Evolutionary conservation across 2,797 vertebrate species (phyloP), one percentile per base, ranked within the genome.

Genomic region (Octomys mimax): DNA sequence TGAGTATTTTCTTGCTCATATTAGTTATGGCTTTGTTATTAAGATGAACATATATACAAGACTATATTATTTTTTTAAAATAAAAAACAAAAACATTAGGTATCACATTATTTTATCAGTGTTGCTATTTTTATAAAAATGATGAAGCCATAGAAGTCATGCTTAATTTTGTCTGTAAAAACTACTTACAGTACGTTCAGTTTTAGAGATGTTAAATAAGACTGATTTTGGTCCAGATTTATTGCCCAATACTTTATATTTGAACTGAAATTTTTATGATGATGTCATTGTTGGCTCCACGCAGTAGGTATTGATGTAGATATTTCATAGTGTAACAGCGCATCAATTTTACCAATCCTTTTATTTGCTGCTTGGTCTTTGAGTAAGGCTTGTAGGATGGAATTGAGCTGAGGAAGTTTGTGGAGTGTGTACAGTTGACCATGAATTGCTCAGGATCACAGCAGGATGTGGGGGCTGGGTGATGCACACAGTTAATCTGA

Each of bases 21-120:
- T 26, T 93, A 71, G n/a, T 92, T 90, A 84, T 90, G 16, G 19
- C 64, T 96, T 96, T 85, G 64, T 93, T 59, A 42, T 89, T 81
- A 71, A 61, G 84, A 36, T 36, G 16, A 92, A 31, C 6, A 4
- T 66, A 0, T 89, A 83, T 84, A 70, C 11, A 61, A 81, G 71
- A 6, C 22, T 80, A 21, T 79, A 39, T 71, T 52, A 52, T 54
- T 54, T 54, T 54, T 54, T 54, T 13, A 54, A 54, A 54, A 16
- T 3, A 54, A 13, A 54, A 54, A 54, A 54, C 12, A 54, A 54
- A 54, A 54, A 54, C 52, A 54, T 54, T 87, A 82, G 88, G 85
- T 91, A 21, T 26, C 42, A 80, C 6, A 24, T 70, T 91, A 57
- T 87, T 89, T 94, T 85, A 94, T 0, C 66, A 31, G 24, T 42